Conservation (phyloP, 1,140 invertebrate genomes). For the Diorhabda sublineata region DNA sequence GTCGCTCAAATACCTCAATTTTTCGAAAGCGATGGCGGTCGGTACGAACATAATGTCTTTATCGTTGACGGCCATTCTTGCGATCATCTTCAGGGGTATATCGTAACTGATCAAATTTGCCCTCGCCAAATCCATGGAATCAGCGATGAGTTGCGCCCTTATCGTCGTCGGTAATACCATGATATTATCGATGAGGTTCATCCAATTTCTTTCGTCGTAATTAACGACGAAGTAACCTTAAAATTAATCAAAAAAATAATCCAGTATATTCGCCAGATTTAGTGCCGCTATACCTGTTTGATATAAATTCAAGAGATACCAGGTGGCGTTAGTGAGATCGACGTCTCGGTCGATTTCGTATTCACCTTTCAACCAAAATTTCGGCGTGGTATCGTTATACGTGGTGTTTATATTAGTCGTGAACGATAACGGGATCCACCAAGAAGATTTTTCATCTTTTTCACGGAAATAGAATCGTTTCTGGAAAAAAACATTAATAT, state of each 20-base stretch:
- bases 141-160: constrained; percentile 76
- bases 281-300: constrained; percentile 35
- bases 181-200: constrained; percentile 55
- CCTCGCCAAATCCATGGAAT: constrained; percentile 72
- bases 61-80: constrained; percentile 35
- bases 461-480: constrained; percentile 50
- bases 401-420: constrained; percentile 45
- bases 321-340: constrained; percentile 27
- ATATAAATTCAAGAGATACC: constrained; percentile 43
- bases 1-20: constrained; percentile 50
- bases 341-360: constrained; percentile 27
- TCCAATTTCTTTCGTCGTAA: constrained; percentile 68
- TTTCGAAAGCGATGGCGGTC: constrained; percentile 45
- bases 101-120: constrained; percentile 57
- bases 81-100: constrained; percentile 51
- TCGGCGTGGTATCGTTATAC: constrained; percentile 43
- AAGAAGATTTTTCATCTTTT: constrained; percentile 40
- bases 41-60: constrained; percentile 39
- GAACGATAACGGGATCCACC: constrained; percentile 58
- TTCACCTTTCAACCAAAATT: constrained; percentile 39
- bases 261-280: no score
- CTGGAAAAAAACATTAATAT: constrained; percentile 37
- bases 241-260: no score
- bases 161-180: constrained; percentile 55
- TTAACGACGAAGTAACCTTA: constrained; percentile 70